These are phyloP conservation scores for Pangasius larnaudii DNA, from an alignment of 2,797 vertebrate genomes.

Conservation along the genomic window DNA sequence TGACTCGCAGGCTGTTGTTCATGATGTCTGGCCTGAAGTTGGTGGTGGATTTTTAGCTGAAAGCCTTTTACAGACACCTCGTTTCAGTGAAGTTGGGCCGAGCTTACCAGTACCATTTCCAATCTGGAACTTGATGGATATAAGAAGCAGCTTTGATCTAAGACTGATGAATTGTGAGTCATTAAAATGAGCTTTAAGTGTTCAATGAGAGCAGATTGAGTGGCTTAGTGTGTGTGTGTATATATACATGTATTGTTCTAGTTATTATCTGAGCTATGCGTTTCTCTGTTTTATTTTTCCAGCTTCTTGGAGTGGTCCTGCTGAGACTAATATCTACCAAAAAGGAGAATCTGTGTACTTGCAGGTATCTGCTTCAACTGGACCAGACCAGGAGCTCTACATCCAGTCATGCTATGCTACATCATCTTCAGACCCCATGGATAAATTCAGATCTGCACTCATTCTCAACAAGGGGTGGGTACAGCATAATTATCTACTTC, in stretches of 20 bases:
- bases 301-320: slow-evolving; percentile 66
- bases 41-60: neutral
- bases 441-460: slow-evolving; percentile 53
- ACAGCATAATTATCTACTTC: fast-evolving
- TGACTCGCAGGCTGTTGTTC: slow-evolving; percentile 20
- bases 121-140: neutral
- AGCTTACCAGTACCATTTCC: neutral
- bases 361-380: slow-evolving; percentile 59
- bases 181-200: neutral
- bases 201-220: neutral
- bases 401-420: slow-evolving; percentile 71
- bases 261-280: neutral
- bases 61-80: neutral
- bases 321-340: slow-evolving; percentile 60
- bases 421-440: slow-evolving; percentile 51
- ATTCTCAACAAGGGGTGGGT: slow-evolving; percentile 73
- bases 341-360: slow-evolving; percentile 66
- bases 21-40: neutral
- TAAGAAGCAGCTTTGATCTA: slow-evolving; percentile 48
- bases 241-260: no score
- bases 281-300: neutral
- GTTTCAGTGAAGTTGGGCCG: neutral
- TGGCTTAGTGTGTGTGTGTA: neutral
- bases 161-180: slow-evolving; percentile 67
- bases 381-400: slow-evolving; percentile 63